A percentile compares a stretch with the other conserved stretches of the same genome.
These are phyloP conservation scores for Chrysolina americana DNA, from an alignment of 2,888 invertebrate genomes.

Conservation along the genomic window DNA sequence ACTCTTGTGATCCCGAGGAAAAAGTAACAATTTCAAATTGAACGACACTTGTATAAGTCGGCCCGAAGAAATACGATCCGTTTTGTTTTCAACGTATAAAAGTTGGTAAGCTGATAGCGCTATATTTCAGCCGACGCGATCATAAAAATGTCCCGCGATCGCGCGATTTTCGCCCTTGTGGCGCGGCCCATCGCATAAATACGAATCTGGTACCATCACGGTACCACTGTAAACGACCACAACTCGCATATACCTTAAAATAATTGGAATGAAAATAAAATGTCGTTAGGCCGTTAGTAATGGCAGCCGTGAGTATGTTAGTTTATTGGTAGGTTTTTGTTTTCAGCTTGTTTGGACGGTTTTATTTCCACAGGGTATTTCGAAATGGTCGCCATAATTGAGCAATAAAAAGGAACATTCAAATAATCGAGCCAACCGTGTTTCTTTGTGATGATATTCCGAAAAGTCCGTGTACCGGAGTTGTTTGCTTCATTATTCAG, in stretches of 20 bases:
- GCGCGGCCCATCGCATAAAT: conserved; percentile 61
- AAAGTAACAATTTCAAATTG: conserved; percentile 65
- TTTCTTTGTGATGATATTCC: background rate
- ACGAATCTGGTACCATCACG: conserved; percentile 53
- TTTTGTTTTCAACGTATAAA: conserved; percentile 70
- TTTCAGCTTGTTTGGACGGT: conserved; percentile 39
- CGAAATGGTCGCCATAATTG: conserved; percentile 40
- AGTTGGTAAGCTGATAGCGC: conserved; percentile 70
- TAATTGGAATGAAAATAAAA: conserved; percentile 57
- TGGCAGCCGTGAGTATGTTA: conserved; percentile 46
- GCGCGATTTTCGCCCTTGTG: conserved; percentile 64
- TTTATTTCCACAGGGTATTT: conserved; percentile 30
- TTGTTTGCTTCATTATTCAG: conserved; percentile 6
- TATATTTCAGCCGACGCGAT: conserved; percentile 69
- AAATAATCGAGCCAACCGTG: conserved; percentile 7
- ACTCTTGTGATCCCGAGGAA: conserved; percentile 51
- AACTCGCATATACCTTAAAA: conserved; percentile 54
- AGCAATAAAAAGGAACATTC: conserved; percentile 41
- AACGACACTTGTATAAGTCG: conserved; percentile 67
- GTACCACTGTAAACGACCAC: conserved; percentile 51
- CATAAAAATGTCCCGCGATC: conserved; percentile 69
- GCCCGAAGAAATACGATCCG: conserved; percentile 69
- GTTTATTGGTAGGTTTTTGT: conserved; percentile 44
- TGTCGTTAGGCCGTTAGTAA: conserved; percentile 42
- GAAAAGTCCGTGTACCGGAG: background rate